Evolutionary conservation across 2,888 invertebrate genomes (phyloP), one percentile per base, ranked within the genome.

Genomic region (Caenorhabditis japonica): DNA sequence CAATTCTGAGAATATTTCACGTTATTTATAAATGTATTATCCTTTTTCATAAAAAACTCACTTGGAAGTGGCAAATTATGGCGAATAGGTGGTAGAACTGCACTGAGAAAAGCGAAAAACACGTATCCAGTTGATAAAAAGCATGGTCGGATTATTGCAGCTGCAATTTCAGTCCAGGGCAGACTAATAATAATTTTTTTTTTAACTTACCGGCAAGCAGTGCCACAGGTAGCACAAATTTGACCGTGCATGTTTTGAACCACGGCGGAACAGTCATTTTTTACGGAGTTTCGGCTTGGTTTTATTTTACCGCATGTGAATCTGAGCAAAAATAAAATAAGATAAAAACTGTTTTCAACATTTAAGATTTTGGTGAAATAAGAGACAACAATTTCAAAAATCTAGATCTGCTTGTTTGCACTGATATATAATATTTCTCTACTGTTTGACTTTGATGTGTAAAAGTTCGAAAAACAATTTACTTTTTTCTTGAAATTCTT

Each of bases 101-200:
- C 82, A 44, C 76, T 75, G 15, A 84, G 19, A 2, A 87, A 69
- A 12, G 80, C 85, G 19, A 86, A 44, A 2, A 86, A 25, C 12
- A 84, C 78, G 51, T 86, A 87, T 5, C 77, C 69, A 12, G 82
- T 70, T n/a, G 85, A 84, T 23, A 87, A 33, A 25, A 84, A 74
- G 39, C 79, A 75, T 8, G 87, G 87, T 30, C 87, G 73, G n/a
- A 87, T 59, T 23, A 84, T 51, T n/a, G 83, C 84, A 33, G 80
- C 83, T 81, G 70, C 53, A 75, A 77, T 36, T 36, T 15, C 12
- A 4, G 33, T 17, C 44, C 19, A 41, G 15, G 30, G 4, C 5
- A 34, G 30, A 27, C 36, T 13, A 27, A 17, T 30, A 12, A 33
- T 13, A 23, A 33, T 39, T 33, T 52, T 25, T 25, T 4, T 21